Percentiles rank a stretch among this genome's conserved stretches.
Conservation (phyloP, 2,113 vertebrate genomes). For the Taxidea taxus region DNA sequence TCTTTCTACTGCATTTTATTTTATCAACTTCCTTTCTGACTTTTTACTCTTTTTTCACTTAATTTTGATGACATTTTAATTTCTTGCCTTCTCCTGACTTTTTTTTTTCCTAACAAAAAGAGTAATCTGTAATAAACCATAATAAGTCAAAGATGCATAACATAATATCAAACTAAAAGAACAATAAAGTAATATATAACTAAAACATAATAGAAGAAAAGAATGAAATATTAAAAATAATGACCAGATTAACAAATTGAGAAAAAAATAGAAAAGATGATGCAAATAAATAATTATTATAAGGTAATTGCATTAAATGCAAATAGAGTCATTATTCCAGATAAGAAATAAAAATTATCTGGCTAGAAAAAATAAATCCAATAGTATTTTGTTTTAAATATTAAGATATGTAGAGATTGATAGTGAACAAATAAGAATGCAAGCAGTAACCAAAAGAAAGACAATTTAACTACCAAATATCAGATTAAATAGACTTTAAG, state of each 20-base stretch:
- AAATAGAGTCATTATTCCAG: neutral
- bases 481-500: neutral
- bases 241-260: neutral
- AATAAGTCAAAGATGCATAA: neutral
- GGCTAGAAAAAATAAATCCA: neutral
- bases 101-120: neutral
- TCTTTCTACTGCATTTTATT: neutral
- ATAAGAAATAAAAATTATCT: constrained; percentile 2
- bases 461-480: neutral
- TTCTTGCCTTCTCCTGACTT: neutral
- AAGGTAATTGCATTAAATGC: neutral
- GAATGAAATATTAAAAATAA: neutral
- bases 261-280: neutral
- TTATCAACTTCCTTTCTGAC: neutral
- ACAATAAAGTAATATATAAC: neutral
- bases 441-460: neutral
- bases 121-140: neutral
- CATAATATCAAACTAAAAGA: neutral
- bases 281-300: neutral
- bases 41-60: neutral
- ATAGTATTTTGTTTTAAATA: neutral
- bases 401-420: neutral
- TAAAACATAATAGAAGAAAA: neutral
- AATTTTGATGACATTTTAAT: neutral
- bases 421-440: neutral